A percentile compares a stretch with the other conserved stretches of the same genome.
Conservation (phyloP, 1,140 invertebrate genomes). For the Heliconius eleuchia region DNA sequence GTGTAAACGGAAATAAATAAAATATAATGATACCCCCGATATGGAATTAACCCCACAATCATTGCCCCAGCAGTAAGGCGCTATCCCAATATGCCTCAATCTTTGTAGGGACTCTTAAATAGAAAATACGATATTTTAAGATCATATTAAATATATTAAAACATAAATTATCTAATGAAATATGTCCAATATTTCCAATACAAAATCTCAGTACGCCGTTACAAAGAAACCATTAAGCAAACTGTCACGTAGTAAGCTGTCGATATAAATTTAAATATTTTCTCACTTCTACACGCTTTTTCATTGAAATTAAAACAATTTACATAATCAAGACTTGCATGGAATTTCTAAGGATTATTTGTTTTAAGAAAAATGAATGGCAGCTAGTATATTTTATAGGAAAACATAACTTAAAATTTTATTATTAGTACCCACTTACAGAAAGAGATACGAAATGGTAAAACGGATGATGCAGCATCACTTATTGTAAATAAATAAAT, state of each 20-base stretch:
- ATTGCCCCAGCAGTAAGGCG: no score
- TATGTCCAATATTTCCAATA: constrained; percentile 9
- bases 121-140: no score
- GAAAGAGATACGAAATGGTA: not conserved
- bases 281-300: constrained; percentile 36
- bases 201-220: constrained; percentile 3
- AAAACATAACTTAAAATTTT: not conserved
- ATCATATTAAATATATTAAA: no score
- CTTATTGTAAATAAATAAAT: no score
- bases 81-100: no score
- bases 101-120: no score
- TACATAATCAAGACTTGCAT: constrained; percentile 11
- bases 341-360: not conserved
- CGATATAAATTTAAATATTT: constrained; percentile 44
- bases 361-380: constrained; percentile 2
- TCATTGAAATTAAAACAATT: constrained; percentile 35
- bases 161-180: not conserved
- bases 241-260: constrained; percentile 45
- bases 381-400: not conserved
- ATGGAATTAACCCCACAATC: no score
- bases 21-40: no score
- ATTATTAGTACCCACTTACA: not conserved
- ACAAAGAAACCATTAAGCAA: constrained; percentile 42
- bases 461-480: not conserved
- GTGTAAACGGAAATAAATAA: no score